Evolutionary conservation across 1,140 invertebrate species (phyloP), one percentile per base, ranked within the genome.

Genomic region (Atta texana): DNA sequence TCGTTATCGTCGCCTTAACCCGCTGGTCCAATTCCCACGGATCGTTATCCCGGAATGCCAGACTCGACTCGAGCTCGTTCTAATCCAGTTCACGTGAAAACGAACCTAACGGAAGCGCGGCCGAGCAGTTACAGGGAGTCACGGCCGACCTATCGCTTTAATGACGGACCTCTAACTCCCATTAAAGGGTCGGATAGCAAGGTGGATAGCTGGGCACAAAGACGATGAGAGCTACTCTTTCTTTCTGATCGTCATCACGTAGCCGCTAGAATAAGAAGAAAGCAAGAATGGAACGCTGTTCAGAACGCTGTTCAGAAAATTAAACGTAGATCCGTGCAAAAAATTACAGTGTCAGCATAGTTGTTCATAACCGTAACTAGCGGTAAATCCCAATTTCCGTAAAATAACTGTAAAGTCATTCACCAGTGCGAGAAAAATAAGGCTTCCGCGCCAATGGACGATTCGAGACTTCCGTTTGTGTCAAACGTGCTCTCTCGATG

Each of bases 61-160:
- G 81, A 14, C 53, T 53, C 57, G 91, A 89, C 92, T 85, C 88
- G n/a, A 88, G 85, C 92, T 89, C 92, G 92, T 93, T 94, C 92
- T 94, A 94, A 94, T 94, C 93, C 91, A 93, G 91, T 94, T 94
- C 90, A 91, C 92, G 92, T 86, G 93, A 93, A 93, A 94, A 94
- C 90, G 92, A 93, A 93, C 71, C 92, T 92, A 93, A 92, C 92
- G 94, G 93, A 94, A 94, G 92, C 92, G 82, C 91, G 90, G 85
- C 87, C 88, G 74, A 87, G 84, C 85, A 87, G 88, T 77, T 86
- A 87, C 75, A 72, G 90, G 90, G 91, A 92, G 92, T 92, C 89
- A 94, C 93, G 93, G 90, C 89, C 93, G 93, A 94, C 93, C 92
- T 94, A 89, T 74, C 90, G 85, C 74, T 88, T 92, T 93, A 94